phyloP scores from a whole-genome alignment of 1,140 invertebrate genomes.

The Leptinotarsa undecemlineata region DNA sequence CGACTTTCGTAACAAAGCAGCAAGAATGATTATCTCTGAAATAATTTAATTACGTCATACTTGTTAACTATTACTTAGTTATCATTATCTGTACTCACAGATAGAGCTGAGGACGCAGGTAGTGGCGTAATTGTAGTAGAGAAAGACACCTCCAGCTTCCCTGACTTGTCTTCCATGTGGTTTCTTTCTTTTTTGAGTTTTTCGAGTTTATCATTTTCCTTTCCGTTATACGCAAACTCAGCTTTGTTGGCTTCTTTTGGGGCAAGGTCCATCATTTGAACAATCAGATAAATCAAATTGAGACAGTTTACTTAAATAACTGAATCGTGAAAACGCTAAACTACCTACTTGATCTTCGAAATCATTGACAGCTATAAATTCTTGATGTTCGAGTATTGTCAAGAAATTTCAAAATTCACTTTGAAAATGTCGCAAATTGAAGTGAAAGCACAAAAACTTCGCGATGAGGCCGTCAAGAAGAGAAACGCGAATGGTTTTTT shows the following conservation, averaged over 20 bases:
- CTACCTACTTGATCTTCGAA: conserved; percentile 16
- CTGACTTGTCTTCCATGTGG: background rate
- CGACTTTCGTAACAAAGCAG: too few relatives aligned
- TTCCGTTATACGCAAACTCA: background rate
- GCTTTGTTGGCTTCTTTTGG: background rate
- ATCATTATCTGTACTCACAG: background rate
- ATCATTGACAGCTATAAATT: background rate
- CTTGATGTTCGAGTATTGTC: conserved; percentile 62
- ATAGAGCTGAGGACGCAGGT: background rate
- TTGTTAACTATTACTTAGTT: too few relatives aligned
- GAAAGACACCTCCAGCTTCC: background rate
- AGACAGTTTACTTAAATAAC: conserved; percentile 17
- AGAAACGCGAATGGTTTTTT: conserved; percentile 84
- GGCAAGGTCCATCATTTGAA: conserved; percentile 8
- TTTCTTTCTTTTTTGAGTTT: conserved; percentile 4
- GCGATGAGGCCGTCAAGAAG: conserved; percentile 90
- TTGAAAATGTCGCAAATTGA: conserved; percentile 82
- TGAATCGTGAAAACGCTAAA: conserved; percentile 9
- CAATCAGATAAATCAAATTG: background rate
- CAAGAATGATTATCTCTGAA: too few relatives aligned
- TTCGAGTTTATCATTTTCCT: background rate
- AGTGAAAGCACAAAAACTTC: conserved; percentile 86
- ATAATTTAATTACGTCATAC: too few relatives aligned
- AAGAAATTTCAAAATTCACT: conserved; percentile 1
- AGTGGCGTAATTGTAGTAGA: background rate